Evolutionary conservation across 2,797 vertebrate species (phyloP), one percentile per base, ranked within the genome.

Genomic region (Geotrypetes seraphini): DNA sequence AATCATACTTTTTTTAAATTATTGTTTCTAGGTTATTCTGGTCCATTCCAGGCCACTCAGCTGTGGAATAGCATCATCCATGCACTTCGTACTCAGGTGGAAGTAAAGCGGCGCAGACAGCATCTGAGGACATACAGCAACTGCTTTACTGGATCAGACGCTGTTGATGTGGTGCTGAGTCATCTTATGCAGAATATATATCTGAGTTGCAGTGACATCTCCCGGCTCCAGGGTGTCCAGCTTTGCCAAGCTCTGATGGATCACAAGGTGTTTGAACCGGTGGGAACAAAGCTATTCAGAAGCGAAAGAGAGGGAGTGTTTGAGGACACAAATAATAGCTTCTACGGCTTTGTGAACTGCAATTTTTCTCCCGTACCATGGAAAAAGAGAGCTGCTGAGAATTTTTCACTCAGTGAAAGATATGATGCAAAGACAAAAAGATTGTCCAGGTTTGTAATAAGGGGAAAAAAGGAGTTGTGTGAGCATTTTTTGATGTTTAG

Each of bases 211-310:
- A 84, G 58, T 25, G 87, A 87, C 15, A 77, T 91, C 55, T 92
- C 87, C 28, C 73, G 64, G 7, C 71, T 85, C 23, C 91, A 92
- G 60, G 86, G 85, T 5, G 55, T 83, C 22, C 66, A 70, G 12
- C 83, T 96, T 15, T 94, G 89, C 61, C 87, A 92, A 50, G 77
- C 82, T 0, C 49, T 96, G 52, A 89, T 93, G 88, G 89, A 90
- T 47, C 81, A 87, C 7, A 81, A 83, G 50, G 80, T 91, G 41
- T 89, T 92, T 16, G 81, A 92, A 57, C 57, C 80, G 2, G 75
- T 84, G 15, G 86, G 83, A 18, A 66, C 60, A 1, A 90, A 78
- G 53, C 74, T 90, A 29, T 89, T 91, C 52, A 77, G 76, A 43
- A 66, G 63, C 8, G 79, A 86, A 35, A 87, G 83, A 35, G 79